A percentile compares a stretch with the other conserved stretches of the same genome.
Conservation (phyloP, 2,797 vertebrate species). For the Phoxinus dragarum region DNA sequence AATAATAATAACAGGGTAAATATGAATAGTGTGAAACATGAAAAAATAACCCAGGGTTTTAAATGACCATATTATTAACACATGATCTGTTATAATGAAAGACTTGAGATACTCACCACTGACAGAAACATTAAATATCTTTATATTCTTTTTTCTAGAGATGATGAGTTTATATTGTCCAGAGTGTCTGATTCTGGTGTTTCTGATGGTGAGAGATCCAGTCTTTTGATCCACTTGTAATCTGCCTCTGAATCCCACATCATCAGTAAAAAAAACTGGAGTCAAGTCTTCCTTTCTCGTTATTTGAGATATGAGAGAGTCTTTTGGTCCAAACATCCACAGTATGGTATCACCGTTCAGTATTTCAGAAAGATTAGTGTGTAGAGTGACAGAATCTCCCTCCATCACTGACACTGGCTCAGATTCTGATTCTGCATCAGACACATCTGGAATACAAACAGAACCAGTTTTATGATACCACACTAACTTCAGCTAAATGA, state of each 20-base stretch:
- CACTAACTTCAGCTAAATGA: neutral
- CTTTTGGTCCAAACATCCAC: conserved; percentile 3
- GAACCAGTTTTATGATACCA: neutral
- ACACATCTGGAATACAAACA: neutral
- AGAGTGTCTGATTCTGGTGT: too few relatives aligned
- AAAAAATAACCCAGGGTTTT: neutral
- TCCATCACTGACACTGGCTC: neutral
- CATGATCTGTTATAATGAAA: too few relatives aligned
- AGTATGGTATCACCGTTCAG: neutral
- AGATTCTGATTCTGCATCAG: neutral
- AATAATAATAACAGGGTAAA: too few relatives aligned
- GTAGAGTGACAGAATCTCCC: neutral
- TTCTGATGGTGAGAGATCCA: too few relatives aligned
- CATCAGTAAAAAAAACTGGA: neutral
- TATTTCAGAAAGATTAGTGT: neutral
- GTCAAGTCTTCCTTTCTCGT: accelerated
- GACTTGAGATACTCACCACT: neutral
- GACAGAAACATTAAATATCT: conserved; percentile 10
- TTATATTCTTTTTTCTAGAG: neutral
- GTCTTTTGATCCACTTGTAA: too few relatives aligned
- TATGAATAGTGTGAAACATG: too few relatives aligned
- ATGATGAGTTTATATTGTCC: too few relatives aligned
- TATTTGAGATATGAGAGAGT: neutral
- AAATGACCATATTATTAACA: too few relatives aligned
- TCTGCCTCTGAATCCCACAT: neutral